Base-by-base conservation (phyloP, 2,888 invertebrate genomes). In the Acronicta alni region DNA sequence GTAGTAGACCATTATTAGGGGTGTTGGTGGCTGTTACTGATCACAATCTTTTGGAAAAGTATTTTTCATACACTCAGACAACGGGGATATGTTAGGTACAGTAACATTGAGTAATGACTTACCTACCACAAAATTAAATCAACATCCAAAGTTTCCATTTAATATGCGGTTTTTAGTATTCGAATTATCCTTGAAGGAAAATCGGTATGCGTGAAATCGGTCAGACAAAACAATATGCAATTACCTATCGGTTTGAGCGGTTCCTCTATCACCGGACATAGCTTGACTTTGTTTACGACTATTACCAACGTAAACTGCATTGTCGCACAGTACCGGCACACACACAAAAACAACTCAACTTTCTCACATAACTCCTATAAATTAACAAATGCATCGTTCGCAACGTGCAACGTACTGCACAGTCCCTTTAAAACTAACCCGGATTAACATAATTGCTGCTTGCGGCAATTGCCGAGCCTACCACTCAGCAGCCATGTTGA, bases 271-370 rank as follows among this genome's bases (percentile, higher is more conserved):
- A 90, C 87, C 78, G 92, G 89, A 85, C 92, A 93, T 88, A 93
- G 79, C 81, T 88, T 86, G 75, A 94, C 91, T 87, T 86, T 92
- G 87, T 92, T 93, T 80, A 93, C 92, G 70, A 94, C 91, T 72
- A 94, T 93, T 65, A 94, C 93, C 81, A 94, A 83, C 70, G 93
- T 93, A 86, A 90, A 94, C 90, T 94, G 93, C 94, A 94, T 93
- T 80, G 85, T 90, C 76, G 75, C 82, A 87, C 84, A 77, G 71
- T 83, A 88, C 84, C 71, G 77, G 67, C 82, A 84, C 86, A 79
- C 67, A 66, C 83, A 84, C 83, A 73, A 79, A 79, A 82, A 84
- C 82, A 83, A 82, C 59, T 62, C 69, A 67, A 88, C 79, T 84
- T 87, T 84, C 80, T 89, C 90, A 91, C 90, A 89, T 87, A 80